Conservation (phyloP, 2,113 vertebrate species). For the Hyaena hyaena region DNA sequence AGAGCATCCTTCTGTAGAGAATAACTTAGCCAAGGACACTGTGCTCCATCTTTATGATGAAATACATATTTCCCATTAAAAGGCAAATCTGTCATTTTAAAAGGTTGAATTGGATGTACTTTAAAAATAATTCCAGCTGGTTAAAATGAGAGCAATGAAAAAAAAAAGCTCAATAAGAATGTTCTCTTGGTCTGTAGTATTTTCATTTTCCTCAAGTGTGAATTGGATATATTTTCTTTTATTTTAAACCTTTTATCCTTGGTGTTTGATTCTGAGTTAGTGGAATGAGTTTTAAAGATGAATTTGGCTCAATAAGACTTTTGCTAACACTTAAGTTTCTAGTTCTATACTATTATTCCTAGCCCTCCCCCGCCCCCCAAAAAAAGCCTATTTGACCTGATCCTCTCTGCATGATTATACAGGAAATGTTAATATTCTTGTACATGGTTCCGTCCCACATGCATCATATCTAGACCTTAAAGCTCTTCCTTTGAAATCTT, state of each 20-base stretch:
- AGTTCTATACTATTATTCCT: constrained; percentile 64
- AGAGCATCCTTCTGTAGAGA: constrained; percentile 75
- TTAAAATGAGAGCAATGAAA: constrained; percentile 78
- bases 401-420: constrained; percentile 37
- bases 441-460: not conserved
- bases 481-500: not conserved
- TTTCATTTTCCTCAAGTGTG: constrained; percentile 79
- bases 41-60: constrained; percentile 79
- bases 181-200: constrained; percentile 76
- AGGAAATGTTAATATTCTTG: constrained; percentile 40
- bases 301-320: constrained; percentile 59
- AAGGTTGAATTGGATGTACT: constrained; percentile 82
- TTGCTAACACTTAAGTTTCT: constrained; percentile 66
- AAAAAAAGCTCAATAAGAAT: constrained; percentile 69
- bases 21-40: constrained; percentile 76
- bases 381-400: not conserved
- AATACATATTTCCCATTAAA: constrained; percentile 81
- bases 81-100: constrained; percentile 83
- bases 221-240: constrained; percentile 81
- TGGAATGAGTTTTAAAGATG: constrained; percentile 69
- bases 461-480: not conserved
- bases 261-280: constrained; percentile 65
- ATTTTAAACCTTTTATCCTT: constrained; percentile 69
- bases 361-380: not conserved
- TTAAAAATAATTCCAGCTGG: constrained; percentile 83